Conservation (phyloP, 2,797 vertebrate species). For the Enteromius viviparus region DNA sequence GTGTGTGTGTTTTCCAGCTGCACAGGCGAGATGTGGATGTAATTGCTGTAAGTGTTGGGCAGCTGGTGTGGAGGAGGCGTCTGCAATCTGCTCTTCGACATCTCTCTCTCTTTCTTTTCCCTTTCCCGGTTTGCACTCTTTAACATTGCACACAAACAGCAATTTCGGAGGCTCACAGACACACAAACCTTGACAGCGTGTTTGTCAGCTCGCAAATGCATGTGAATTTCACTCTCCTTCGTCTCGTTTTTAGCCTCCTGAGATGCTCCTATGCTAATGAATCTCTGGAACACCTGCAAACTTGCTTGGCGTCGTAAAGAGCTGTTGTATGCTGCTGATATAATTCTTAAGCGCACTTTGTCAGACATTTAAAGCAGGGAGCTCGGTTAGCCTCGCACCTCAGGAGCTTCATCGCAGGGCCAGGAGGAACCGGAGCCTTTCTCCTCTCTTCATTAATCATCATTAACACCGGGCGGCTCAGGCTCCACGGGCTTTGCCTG, state of each 20-base stretch:
- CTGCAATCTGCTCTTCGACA: conserved; percentile 39
- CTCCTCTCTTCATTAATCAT: conserved; percentile 78
- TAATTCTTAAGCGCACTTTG: conserved; percentile 45
- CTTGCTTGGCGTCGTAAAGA: not conserved
- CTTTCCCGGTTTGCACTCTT: conserved; percentile 17
- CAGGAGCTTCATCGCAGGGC: conserved; percentile 60
- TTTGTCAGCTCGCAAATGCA: conserved; percentile 21
- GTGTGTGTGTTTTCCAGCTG: conserved; percentile 43
- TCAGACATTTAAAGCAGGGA: conserved; percentile 55
- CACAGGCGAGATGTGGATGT: conserved; percentile 50
- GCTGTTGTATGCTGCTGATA: conserved; percentile 34
- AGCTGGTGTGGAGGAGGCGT: conserved; percentile 53
- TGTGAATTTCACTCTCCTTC: not conserved
- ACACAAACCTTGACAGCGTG: conserved; percentile 5
- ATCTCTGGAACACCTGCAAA: conserved; percentile 22
- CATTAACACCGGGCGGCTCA: conserved; percentile 64
- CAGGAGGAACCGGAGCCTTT: conserved; percentile 66
- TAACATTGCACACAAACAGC: conserved; percentile 18
- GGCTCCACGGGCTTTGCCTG: conserved; percentile 30
- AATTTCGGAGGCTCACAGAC: not conserved
- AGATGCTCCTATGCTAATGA: conserved; percentile 29
- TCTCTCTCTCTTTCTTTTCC: conserved; percentile 16
- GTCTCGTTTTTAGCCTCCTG: conserved; percentile 17
- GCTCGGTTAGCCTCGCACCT: conserved; percentile 33
- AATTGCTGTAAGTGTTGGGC: conserved; percentile 59